These are phyloP conservation scores for Selenia dentaria DNA, from an alignment of 2,888 invertebrate genomes.

Conservation along the genomic window DNA sequence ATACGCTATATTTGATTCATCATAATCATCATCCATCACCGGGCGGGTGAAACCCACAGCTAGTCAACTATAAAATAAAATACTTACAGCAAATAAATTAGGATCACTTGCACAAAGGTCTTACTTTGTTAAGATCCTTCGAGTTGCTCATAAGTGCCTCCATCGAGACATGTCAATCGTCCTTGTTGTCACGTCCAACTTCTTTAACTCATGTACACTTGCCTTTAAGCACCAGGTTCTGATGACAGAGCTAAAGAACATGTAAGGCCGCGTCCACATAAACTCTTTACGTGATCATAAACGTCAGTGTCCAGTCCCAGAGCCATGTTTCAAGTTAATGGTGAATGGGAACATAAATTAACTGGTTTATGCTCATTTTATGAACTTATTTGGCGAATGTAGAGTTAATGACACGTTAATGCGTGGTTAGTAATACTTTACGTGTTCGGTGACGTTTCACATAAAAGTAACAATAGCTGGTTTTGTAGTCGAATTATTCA, in stretches of 20 bases:
- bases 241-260: neutral
- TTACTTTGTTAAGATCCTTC: no score
- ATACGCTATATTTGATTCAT: no score
- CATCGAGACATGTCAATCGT: neutral
- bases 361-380: conserved; percentile 35
- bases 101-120: no score
- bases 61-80: no score
- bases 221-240: neutral
- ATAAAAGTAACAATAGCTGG: conserved; percentile 10
- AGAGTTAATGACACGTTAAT: conserved; percentile 19
- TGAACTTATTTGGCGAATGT: conserved; percentile 37
- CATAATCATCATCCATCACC: no score
- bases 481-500: no score
- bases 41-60: no score
- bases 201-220: neutral
- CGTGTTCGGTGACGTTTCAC: neutral
- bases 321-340: conserved; percentile 32
- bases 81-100: no score
- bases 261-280: conserved; percentile 14
- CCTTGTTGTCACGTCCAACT: neutral
- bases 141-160: no score
- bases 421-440: conserved; percentile 5
- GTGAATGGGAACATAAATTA: conserved; percentile 34
- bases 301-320: conserved; percentile 24
- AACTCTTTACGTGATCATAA: conserved; percentile 34